phyloP scores from a whole-genome alignment of 2,888 invertebrate species.

The Cancer borealis region DNA sequence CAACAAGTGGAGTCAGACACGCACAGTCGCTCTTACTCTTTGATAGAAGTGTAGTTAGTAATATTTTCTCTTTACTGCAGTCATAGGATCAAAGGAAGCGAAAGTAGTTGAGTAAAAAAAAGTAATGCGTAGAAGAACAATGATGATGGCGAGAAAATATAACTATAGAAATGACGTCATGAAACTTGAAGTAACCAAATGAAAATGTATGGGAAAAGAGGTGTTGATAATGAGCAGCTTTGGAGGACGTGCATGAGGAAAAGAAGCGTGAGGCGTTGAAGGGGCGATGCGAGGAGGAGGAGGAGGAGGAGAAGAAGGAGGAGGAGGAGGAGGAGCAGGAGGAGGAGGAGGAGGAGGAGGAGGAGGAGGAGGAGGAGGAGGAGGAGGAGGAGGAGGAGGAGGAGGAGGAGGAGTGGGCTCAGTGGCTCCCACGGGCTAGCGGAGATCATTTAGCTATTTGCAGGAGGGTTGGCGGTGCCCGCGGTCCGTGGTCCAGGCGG shows the following conservation, averaged over 20 bases:
- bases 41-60: neutral
- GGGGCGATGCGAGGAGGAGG: neutral
- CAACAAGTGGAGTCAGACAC: conserved; percentile 33
- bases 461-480: conserved; percentile 53
- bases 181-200: neutral
- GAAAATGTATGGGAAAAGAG: neutral
- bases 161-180: neutral
- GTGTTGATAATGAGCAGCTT: neutral
- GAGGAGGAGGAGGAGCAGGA: conserved; percentile 42
- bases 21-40: neutral
- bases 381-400: neutral
- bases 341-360: conserved; percentile 37
- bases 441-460: conserved; percentile 68
- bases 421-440: conserved; percentile 54
- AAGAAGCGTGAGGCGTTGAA: conserved; percentile 32
- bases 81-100: neutral
- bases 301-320: neutral
- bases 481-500: conserved; percentile 55
- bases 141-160: neutral
- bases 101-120: neutral
- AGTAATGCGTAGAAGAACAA: neutral
- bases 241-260: conserved; percentile 33
- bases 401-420: conserved; percentile 44
- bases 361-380: neutral
- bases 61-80: conserved; percentile 4